Evolutionary conservation across 2,113 vertebrate genomes (phyloP).

Genomic region (Scytalopus superciliaris): DNA sequence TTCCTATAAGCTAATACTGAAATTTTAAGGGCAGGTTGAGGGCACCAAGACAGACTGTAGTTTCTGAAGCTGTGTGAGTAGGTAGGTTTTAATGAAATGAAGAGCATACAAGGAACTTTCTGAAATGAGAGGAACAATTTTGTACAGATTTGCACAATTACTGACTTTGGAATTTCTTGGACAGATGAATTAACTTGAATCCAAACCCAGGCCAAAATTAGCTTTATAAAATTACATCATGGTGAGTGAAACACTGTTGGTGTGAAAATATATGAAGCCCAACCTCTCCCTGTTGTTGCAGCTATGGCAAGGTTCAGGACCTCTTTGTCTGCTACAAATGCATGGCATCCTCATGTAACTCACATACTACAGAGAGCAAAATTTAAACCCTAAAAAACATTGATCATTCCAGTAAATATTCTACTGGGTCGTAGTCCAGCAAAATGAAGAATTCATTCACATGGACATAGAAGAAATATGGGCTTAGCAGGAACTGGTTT

Average conservation of each 20-base stretch:
- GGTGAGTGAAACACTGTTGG: background rate
- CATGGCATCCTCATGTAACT: background rate
- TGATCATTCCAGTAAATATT: conserved; percentile 12
- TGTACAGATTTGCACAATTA: accelerated
- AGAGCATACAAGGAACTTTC: accelerated
- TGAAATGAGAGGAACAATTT: background rate
- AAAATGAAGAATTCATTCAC: conserved; percentile 25
- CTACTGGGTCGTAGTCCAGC: background rate
- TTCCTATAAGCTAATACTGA: accelerated
- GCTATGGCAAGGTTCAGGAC: background rate
- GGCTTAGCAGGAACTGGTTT: conserved; percentile 43
- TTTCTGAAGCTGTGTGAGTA: background rate
- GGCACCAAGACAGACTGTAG: background rate
- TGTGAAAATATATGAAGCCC: background rate
- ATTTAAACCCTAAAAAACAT: background rate
- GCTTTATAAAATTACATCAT: background rate
- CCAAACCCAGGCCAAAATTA: background rate
- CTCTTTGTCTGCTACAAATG: background rate
- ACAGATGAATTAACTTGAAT: background rate
- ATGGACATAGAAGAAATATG: conserved; percentile 40
- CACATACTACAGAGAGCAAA: background rate
- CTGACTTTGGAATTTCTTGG: background rate
- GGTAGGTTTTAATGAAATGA: background rate
- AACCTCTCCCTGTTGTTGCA: background rate
- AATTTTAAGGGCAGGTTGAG: background rate